Evolutionary conservation across 2,113 vertebrate genomes (phyloP).

Genomic region (Lepidothrix coronata): DNA sequence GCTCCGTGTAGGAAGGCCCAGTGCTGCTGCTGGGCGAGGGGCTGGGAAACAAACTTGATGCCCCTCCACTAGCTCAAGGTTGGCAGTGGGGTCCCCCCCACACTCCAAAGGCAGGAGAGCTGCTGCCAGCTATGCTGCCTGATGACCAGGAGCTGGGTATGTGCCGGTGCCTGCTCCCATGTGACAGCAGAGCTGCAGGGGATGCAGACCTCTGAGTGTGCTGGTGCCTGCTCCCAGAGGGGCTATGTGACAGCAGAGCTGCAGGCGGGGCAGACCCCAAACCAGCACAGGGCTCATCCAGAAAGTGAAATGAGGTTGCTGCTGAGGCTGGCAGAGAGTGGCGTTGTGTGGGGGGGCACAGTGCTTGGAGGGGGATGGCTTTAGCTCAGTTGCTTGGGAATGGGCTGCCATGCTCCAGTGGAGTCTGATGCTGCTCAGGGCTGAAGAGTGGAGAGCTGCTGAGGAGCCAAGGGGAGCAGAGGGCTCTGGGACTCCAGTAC

Average conservation of each 20-base stretch:
- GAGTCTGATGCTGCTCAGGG: neutral
- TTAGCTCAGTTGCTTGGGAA: neutral
- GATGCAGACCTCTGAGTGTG: neutral
- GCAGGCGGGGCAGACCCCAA: neutral
- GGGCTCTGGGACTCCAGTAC: neutral
- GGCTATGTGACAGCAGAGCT: neutral
- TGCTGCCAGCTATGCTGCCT: neutral
- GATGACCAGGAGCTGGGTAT: neutral
- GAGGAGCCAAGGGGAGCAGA: neutral
- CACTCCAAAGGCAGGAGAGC: neutral
- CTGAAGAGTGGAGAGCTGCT: neutral
- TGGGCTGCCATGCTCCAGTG: neutral
- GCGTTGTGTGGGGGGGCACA: neutral
- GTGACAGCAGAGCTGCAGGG: neutral
- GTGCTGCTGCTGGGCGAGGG: neutral
- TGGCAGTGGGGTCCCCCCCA: fast-evolving
- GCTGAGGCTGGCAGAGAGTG: neutral
- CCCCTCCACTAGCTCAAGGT: neutral
- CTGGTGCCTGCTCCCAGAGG: neutral
- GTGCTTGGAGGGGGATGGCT: neutral
- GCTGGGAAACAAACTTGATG: neutral
- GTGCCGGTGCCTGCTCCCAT: neutral
- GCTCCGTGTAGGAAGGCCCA: neutral
- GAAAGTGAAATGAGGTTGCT: neutral
- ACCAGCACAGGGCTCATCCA: neutral